Percentiles rank a stretch among this genome's conserved stretches.
These are phyloP conservation scores for Hymenochirus boettgeri DNA, from an alignment of 2,113 vertebrate species.

Conservation along the genomic window DNA sequence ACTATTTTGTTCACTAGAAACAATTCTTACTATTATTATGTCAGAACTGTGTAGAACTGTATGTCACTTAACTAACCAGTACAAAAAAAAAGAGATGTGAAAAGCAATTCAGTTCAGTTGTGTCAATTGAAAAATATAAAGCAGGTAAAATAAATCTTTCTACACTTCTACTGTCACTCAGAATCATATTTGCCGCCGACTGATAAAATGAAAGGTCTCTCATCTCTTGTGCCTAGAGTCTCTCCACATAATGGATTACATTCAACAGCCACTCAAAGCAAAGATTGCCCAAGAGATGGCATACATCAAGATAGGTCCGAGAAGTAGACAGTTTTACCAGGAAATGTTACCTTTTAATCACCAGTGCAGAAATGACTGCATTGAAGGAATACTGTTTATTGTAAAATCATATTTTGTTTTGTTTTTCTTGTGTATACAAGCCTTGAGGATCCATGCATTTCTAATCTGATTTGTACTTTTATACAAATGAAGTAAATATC, in stretches of 20 bases:
- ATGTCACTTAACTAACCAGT: too few relatives aligned
- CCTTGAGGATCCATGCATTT: too few relatives aligned
- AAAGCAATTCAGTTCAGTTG: too few relatives aligned
- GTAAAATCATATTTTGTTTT: not conserved
- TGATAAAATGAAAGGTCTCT: constrained; percentile 10
- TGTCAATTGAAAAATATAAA: not conserved
- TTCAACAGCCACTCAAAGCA: constrained; percentile 12
- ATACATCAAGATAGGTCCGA: not conserved
- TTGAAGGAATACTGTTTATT: not conserved
- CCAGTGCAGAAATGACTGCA: not conserved
- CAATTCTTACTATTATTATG: too few relatives aligned
- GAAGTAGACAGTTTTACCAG: not conserved
- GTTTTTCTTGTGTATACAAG: not conserved
- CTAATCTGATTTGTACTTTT: too few relatives aligned
- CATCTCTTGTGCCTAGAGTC: constrained; percentile 7
- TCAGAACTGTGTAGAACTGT: too few relatives aligned
- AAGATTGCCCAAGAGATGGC: not conserved
- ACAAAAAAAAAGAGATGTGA: too few relatives aligned
- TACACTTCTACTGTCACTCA: not conserved
- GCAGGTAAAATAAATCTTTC: not conserved
- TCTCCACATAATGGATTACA: constrained; percentile 12
- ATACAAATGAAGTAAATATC: too few relatives aligned
- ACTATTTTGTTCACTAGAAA: too few relatives aligned
- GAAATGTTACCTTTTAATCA: constrained; percentile 6
- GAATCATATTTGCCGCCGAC: constrained; percentile 12